A percentile compares a stretch with the other conserved stretches of the same genome.
These are phyloP conservation scores for Sialis lutaria DNA, from an alignment of 2,888 invertebrate species.

Conservation along the genomic window DNA sequence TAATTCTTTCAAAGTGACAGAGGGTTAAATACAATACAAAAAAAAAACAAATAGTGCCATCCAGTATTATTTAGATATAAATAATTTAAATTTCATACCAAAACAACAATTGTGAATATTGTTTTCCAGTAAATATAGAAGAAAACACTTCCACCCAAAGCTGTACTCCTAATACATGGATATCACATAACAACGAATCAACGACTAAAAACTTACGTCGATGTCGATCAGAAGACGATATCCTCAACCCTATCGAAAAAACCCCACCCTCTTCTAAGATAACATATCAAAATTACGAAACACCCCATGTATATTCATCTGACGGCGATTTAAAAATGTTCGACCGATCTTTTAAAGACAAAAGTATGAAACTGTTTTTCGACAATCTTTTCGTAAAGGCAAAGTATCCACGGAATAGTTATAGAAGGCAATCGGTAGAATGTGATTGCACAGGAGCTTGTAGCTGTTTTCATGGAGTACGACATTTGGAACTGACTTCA, in stretches of 20 bases:
- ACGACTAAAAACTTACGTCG: not conserved
- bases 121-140: not conserved
- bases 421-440: not conserved
- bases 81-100: too few relatives aligned
- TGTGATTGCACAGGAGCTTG: constrained; percentile 8
- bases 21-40: too few relatives aligned
- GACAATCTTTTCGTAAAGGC: constrained; percentile 4
- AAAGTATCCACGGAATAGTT: not conserved
- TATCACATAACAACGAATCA: too few relatives aligned
- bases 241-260: not conserved
- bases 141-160: too few relatives aligned
- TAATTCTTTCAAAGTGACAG: too few relatives aligned
- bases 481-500: not conserved
- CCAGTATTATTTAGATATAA: too few relatives aligned
- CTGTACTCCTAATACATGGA: not conserved
- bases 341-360: constrained; percentile 3
- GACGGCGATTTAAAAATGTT: constrained; percentile 7
- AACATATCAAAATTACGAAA: too few relatives aligned
- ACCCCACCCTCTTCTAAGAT: too few relatives aligned
- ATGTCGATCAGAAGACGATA: constrained; percentile 5
- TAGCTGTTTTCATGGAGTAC: not conserved
- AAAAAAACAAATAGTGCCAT: too few relatives aligned
- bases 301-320: constrained; percentile 4
- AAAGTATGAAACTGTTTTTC: constrained; percentile 6
- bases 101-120: too few relatives aligned